Conservation (phyloP, 1,140 invertebrate genomes). For the Drosophila bocki region DNA sequence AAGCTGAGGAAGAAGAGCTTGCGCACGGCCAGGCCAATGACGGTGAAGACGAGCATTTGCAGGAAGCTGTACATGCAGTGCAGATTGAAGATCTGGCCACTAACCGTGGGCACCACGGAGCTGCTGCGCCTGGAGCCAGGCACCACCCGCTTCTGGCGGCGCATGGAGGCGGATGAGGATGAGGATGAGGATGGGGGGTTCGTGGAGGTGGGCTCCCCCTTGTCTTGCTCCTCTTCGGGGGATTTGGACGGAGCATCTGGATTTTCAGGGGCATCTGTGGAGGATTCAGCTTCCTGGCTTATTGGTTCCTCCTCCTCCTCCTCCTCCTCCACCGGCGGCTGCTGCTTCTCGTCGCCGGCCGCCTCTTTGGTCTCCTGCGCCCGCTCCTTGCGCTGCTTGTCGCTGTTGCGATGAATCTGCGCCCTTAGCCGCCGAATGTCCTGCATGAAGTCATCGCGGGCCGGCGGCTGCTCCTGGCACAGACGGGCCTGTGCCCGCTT, state of each 20-base stretch:
- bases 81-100: constrained; percentile 59
- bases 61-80: constrained; percentile 81
- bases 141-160: constrained; percentile 8
- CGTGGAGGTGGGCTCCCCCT: constrained; percentile 2
- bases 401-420: constrained; percentile 73
- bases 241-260: constrained; percentile 24
- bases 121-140: constrained; percentile 28
- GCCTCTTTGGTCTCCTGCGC: constrained; percentile 48
- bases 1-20: constrained; percentile 83
- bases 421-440: constrained; percentile 74
- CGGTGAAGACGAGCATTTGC: constrained; percentile 74
- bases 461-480: constrained; percentile 58
- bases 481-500: constrained; percentile 66
- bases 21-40: constrained; percentile 72
- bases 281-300: not conserved
- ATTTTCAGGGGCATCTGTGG: not conserved
- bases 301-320: not conserved
- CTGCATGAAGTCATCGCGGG: constrained; percentile 76
- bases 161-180: not conserved
- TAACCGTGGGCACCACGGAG: constrained; percentile 57
- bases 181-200: not conserved
- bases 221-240: constrained; percentile 3
- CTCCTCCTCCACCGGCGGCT: not conserved
- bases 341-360: not conserved
- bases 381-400: constrained; percentile 64